Evolutionary conservation across 1,140 invertebrate species (phyloP), one percentile per base, ranked within the genome.

Genomic region (Epicauta chinensis): DNA sequence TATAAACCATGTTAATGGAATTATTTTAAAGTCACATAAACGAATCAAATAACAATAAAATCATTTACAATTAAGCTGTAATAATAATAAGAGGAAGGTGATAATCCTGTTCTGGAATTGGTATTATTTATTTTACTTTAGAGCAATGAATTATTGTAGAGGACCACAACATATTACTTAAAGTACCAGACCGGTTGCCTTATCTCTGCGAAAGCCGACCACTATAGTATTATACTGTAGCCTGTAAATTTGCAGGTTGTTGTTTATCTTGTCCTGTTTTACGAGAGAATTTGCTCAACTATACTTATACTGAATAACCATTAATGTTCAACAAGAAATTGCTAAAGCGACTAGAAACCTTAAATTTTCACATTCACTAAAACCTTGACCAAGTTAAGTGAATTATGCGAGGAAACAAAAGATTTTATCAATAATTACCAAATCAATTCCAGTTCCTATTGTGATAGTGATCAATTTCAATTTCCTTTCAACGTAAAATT

Each of bases 261-360:
- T n/a, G 42, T 45, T 45, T 46, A 46, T 46, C 30, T 32, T 4
- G 3, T 15, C 30, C 29, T 14, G 13, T 10, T 48, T 48, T 48
- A 48, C 45, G 11, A 23, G 1, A 23, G 23, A 23, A 2, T 23
- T 23, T 36, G 7, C 38, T 40, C 37, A 50, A 50, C 35, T 50
- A 23, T 41, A 12, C 7, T 4, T 23, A 2, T 7, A 30, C n/a
- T 35, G n/a, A 9, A 50, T 50, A 50, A 50, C 39, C 38, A 15
- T 50, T 41, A 50, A 41, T 50, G 39, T 29, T 37, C 37, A 40
- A 50, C 10, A n/a, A 34, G 30, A 32, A 50, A 50, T 50, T 50
- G 47, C 30, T 31, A 17, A 35, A 15, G 36, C 34, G 38, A n/a
- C 34, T 40, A 30, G 15, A 29, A n/a, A 16, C 46, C n/a, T 29